A percentile compares a stretch with the other conserved stretches of the same genome.
Evolutionary conservation across 2,797 vertebrate species (phyloP).

Genomic region (Diglossa cyanea): DNA sequence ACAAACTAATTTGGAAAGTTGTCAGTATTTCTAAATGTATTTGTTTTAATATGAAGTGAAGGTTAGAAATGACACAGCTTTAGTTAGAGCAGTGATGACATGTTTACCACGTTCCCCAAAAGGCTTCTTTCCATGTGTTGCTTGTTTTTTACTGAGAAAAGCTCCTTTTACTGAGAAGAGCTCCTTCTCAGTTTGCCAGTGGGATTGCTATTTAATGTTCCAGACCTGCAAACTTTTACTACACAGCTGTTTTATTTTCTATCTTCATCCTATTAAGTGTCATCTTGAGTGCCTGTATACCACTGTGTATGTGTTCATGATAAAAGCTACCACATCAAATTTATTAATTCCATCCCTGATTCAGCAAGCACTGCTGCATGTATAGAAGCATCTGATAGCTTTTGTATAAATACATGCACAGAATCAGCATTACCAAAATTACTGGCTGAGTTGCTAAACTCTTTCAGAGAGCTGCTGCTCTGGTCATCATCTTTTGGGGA

Average conservation of each 20-base stretch:
- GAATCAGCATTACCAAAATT: neutral
- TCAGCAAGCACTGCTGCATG: neutral
- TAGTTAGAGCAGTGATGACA: neutral
- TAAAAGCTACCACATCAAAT: neutral
- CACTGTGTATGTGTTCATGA: neutral
- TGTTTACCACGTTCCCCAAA: neutral
- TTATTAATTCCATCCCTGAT: neutral
- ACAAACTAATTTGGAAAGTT: neutral
- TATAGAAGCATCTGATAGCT: neutral
- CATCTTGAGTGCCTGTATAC: neutral
- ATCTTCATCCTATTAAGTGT: neutral
- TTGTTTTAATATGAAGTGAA: constrained; percentile 27
- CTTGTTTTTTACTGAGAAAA: neutral
- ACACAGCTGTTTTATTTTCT: neutral
- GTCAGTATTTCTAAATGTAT: constrained; percentile 13
- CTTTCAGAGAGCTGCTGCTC: neutral
- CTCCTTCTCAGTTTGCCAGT: neutral
- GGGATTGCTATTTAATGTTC: neutral
- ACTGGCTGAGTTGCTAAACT: neutral
- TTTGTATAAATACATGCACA: neutral
- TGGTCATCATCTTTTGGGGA: neutral
- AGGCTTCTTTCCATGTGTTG: neutral
- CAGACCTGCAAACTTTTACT: neutral
- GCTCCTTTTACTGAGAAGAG: neutral
- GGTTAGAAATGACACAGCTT: constrained; percentile 11